Evolutionary conservation across 1,140 invertebrate genomes (phyloP), one percentile per base, ranked within the genome.

Genomic region (Panagrolaimus sp.): DNA sequence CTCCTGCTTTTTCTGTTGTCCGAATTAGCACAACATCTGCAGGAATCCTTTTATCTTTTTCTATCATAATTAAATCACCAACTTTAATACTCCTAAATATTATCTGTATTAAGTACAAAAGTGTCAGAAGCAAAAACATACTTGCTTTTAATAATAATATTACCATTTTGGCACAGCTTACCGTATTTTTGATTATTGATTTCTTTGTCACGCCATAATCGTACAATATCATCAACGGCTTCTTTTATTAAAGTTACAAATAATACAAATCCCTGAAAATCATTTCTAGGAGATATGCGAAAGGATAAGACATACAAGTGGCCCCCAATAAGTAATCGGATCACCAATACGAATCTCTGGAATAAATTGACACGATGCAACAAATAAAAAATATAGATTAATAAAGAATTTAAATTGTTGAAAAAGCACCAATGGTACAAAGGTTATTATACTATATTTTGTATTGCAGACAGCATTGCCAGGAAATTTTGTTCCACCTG

Each of bases 361-460:
- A 83, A 98, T 92, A 83, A 99, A 98, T 83, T 99, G 96, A 79
- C 92, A n/a, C n/a, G n/a, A n/a, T 93, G 25, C 90, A 88, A 5
- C 96, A 95, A 95, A 99, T 98, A 99, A 86, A 85, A 99, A 99
- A 81, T 98, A 98, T 9, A 99, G 84, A 86, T 99, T 99, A 61
- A 99, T 87, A 84, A 99, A 99, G 84, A 98, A 96, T 80, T 94
- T 93, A 85, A 99, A 99, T 84, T 99, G 96, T 85, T 98, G 92
- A 87, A 91, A 98, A 53, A 99, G 87, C 51, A 91, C 96, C 86
- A 96, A 83, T 63, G 96, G 96, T 81, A 99, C 88, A 87, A 99
- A 99, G 80, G 94, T 94, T 72, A 98, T 88, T 74, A 98, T 88
- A 84, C 92, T 98, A 85, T 98, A 99, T 88, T 99, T 99, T 86